Evolutionary conservation across 2,113 vertebrate genomes (phyloP).

Genomic region (Puffinus mauretanicus): DNA sequence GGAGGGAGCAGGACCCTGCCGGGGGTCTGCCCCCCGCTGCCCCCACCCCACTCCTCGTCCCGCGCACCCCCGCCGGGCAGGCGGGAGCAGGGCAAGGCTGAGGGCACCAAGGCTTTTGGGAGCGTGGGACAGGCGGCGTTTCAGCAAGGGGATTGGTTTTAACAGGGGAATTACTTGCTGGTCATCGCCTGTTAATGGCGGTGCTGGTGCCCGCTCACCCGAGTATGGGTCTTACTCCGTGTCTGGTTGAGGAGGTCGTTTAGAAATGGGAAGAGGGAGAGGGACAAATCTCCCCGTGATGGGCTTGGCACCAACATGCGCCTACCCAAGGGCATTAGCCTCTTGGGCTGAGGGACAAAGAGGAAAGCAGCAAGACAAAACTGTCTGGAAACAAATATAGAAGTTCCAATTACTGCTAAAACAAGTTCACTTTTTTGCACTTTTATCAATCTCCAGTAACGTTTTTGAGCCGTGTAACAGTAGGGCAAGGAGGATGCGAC

Average conservation of each 20-base stretch:
- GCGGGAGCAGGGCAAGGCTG: not conserved
- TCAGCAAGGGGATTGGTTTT: not conserved
- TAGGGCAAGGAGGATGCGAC: not conserved
- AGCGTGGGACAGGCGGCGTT: not conserved
- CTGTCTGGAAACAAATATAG: not conserved
- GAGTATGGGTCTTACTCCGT: not conserved
- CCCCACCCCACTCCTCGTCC: not conserved
- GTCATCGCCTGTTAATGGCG: accelerated
- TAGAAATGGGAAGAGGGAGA: not conserved
- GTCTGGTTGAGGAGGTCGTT: not conserved
- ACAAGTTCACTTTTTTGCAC: not conserved
- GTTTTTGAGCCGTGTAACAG: not conserved
- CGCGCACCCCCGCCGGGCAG: accelerated
- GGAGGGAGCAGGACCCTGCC: not conserved
- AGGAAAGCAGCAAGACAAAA: not conserved
- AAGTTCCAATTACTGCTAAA: not conserved
- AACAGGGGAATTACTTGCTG: not conserved
- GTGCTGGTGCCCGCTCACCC: not conserved
- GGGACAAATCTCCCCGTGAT: not conserved
- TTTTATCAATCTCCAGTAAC: not conserved
- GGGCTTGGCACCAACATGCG: not conserved
- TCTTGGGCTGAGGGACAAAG: not conserved
- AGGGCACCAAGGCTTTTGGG: not conserved
- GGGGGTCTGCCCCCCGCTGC: not conserved
- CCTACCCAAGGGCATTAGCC: not conserved